These are phyloP conservation scores for Trachelipus rathkii DNA, from an alignment of 1,140 invertebrate genomes.

Conservation along the genomic window DNA sequence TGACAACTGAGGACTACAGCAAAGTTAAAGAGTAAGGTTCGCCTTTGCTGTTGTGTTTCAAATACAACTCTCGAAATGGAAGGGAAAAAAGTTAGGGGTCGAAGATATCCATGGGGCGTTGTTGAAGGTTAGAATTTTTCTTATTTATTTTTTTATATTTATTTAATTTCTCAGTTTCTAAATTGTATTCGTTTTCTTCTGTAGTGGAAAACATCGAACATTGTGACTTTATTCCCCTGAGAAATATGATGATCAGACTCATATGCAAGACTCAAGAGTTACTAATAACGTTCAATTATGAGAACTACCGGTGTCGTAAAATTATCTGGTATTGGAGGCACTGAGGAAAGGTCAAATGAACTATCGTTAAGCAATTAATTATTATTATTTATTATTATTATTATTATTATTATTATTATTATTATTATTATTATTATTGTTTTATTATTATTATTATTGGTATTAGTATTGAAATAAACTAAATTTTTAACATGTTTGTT, in stretches of 20 bases:
- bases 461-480: no score
- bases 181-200: background rate
- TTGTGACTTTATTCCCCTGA: slow-evolving; percentile 95
- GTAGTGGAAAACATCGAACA: slow-evolving; percentile 94
- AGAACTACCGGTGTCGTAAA: slow-evolving; percentile 92
- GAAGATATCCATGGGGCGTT: slow-evolving; percentile 96
- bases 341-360: slow-evolving; percentile 80
- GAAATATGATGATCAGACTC: slow-evolving; percentile 93
- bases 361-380: slow-evolving; percentile 74
- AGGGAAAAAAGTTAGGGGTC: slow-evolving; percentile 77
- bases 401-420: no score
- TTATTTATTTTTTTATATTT: background rate
- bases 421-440: no score
- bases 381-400: no score
- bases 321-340: slow-evolving; percentile 70
- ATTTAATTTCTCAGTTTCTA: background rate
- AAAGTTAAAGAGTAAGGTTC: slow-evolving; percentile 75
- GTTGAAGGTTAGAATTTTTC: slow-evolving; percentile 62
- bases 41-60: slow-evolving; percentile 98
- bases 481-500: no score
- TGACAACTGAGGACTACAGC: slow-evolving; percentile 65
- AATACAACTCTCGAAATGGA: slow-evolving; percentile 85
- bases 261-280: slow-evolving; percentile 92
- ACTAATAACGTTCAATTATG: slow-evolving; percentile 95
- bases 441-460: background rate